Percentiles rank a stretch among this genome's conserved stretches.
phyloP scores from a whole-genome alignment of 2,888 invertebrate species.

The Scrobipalpa costella region DNA sequence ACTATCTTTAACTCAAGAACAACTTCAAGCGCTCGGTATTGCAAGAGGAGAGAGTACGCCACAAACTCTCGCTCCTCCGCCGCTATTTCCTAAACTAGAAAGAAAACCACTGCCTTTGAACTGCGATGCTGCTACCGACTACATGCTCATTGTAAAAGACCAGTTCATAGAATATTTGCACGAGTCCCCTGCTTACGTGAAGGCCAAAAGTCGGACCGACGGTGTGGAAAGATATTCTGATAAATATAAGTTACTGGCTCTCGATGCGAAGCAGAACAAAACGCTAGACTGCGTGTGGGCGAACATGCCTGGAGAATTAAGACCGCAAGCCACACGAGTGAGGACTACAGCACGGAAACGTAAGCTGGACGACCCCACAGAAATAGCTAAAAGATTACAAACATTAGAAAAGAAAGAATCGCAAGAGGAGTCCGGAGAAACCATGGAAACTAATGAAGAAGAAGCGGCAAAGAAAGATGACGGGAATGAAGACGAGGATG shows the following conservation, averaged over 20 bases:
- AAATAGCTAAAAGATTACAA: constrained; percentile 78
- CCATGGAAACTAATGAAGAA: constrained; percentile 71
- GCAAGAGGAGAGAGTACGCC: constrained; percentile 78
- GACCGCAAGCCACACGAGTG: constrained; percentile 73
- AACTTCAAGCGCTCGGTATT: constrained; percentile 80
- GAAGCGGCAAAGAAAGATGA: constrained; percentile 74
- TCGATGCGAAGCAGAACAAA: constrained; percentile 70
- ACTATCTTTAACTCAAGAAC: constrained; percentile 79
- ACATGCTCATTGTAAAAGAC: constrained; percentile 86
- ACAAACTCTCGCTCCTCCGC: constrained; percentile 79
- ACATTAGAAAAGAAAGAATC: constrained; percentile 85
- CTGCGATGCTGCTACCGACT: constrained; percentile 83
- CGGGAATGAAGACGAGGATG: constrained; percentile 79
- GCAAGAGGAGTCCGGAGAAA: constrained; percentile 70
- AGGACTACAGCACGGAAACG: constrained; percentile 56
- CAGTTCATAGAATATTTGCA: constrained; percentile 87
- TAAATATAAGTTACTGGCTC: constrained; percentile 76
- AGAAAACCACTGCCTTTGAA: constrained; percentile 77
- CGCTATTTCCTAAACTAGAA: constrained; percentile 82
- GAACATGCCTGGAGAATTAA: constrained; percentile 83
- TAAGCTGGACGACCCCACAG: constrained; percentile 63
- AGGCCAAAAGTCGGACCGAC: constrained; percentile 69
- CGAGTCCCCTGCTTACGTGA: constrained; percentile 84
- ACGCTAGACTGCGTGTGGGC: constrained; percentile 80
- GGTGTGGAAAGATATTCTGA: constrained; percentile 82